A percentile compares a stretch with the other conserved stretches of the same genome.
phyloP scores from a whole-genome alignment of 64 coral and sea anemone genomes.

The Stylophora pistillata region DNA sequence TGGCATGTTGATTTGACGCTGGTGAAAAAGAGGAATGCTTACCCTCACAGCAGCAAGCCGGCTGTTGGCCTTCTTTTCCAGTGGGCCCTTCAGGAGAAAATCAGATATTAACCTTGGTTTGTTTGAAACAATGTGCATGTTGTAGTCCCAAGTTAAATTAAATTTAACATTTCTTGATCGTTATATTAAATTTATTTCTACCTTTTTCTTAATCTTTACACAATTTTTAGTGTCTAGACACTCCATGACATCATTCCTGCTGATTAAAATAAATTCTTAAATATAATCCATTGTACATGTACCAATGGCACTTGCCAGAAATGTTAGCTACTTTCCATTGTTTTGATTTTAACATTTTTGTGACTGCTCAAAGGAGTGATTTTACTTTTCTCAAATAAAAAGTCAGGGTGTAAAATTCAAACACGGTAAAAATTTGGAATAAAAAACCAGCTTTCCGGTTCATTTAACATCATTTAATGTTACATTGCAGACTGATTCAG shows the following conservation, averaged over 20 bases:
- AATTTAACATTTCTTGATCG: not conserved
- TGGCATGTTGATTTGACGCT: not conserved
- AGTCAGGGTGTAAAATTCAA: too few species aligned
- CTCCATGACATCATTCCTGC: not conserved
- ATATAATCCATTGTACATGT: not conserved
- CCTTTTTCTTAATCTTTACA: not conserved
- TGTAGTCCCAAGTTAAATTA: not conserved
- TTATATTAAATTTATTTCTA: not conserved
- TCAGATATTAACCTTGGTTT: conserved; percentile 12
- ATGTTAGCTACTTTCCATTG: too few species aligned
- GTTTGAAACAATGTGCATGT: not conserved
- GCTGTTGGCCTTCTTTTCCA: conserved; percentile 55
- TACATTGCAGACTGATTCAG: too few species aligned
- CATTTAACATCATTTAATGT: too few species aligned
- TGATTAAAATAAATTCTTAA: not conserved
- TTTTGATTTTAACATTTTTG: too few species aligned
- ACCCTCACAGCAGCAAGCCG: conserved; percentile 41
- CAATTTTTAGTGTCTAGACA: not conserved
- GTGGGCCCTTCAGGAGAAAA: conserved; percentile 53
- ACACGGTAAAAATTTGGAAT: too few species aligned
- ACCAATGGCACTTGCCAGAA: not conserved
- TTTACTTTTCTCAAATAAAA: too few species aligned
- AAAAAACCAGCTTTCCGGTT: too few species aligned
- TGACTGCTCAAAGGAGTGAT: too few species aligned
- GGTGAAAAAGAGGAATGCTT: conserved; percentile 35